Percentiles rank a stretch among this genome's conserved stretches.
phyloP scores from a whole-genome alignment of 2,888 invertebrate genomes.

The Schizotus pectinicornis region DNA sequence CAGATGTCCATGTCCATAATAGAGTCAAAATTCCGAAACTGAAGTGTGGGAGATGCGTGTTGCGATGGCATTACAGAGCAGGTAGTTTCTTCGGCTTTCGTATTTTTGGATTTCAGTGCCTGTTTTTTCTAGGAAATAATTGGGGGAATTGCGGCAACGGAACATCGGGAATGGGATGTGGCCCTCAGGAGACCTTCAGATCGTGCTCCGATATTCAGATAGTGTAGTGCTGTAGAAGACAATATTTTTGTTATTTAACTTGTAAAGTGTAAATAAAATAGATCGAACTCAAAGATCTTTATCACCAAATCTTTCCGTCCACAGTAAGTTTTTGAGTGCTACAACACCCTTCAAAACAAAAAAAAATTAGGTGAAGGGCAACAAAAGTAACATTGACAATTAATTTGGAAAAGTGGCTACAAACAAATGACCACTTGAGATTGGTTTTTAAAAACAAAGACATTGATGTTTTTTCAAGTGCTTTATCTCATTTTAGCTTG shows the following conservation, averaged over 20 bases:
- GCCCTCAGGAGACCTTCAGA: conserved; percentile 53
- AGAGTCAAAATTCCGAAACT: conserved; percentile 55
- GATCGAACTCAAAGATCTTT: too few relatives aligned
- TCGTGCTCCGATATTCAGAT: conserved; percentile 52
- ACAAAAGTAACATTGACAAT: too few relatives aligned
- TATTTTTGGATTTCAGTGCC: conserved; percentile 33
- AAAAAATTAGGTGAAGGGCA: too few relatives aligned
- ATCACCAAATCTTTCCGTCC: too few relatives aligned
- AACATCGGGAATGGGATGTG: conserved; percentile 48
- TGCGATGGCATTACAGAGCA: conserved; percentile 60
- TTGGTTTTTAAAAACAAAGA: too few relatives aligned
- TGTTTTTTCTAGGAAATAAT: too few relatives aligned
- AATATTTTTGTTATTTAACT: background rate
- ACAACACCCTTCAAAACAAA: too few relatives aligned
- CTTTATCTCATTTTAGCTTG: too few relatives aligned
- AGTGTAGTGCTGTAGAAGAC: background rate
- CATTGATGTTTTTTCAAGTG: too few relatives aligned
- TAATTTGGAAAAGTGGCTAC: too few relatives aligned
- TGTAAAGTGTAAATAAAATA: background rate
- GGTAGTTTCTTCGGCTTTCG: conserved; percentile 41
- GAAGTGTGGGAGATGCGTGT: conserved; percentile 59
- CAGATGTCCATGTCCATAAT: conserved; percentile 38
- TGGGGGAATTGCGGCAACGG: conserved; percentile 51
- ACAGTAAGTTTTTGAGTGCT: too few relatives aligned
- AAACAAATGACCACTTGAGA: too few relatives aligned